Base-by-base conservation (phyloP, 2,113 vertebrate species). In the Siniperca chuatsi region DNA sequence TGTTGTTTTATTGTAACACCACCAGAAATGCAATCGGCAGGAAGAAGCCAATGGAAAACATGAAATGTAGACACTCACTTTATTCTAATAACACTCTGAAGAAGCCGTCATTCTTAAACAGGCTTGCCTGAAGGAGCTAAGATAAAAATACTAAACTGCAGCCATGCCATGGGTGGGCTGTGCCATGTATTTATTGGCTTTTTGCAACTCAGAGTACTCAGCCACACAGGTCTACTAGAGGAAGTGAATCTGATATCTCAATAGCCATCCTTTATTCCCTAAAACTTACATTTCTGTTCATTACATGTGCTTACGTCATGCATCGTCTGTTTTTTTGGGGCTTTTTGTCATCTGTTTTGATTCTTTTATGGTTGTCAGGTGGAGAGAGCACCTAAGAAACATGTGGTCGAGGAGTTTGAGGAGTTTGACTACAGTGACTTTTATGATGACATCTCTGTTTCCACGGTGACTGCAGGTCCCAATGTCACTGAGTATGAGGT, bases 401-500 rank as follows among this genome's bases (percentile, higher is more conserved):
- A 62, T 0, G 71, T 92, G 46, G 90, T 83, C 3, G 90, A 95
- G 65, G 94, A 95, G 80, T 94, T 88, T n/a, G 92, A 89, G 25
- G 87, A 92, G 79, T 94, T 95, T 73, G 89, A 95, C 80, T 96
- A 95, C 88, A 94, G 87, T 4, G 92, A 95, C 66, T 82, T 92
- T 1, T 95, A 94, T 13, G 91, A 91, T 0, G 94, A 96, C 70
- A n/a, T 94, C 1, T 74, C 93, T 1, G 37, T 93, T 75, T 92
- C 96, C 81, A 93, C 90, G 0, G 95, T 94, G 82, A 92, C 94
- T 0, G 1, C 75, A 3, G 88, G 86, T 42, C 76, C 44, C 6
- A 96, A 96, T 1, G 57, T 81, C 87, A 96, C 95, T 0, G 90
- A 96, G 48, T 94, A 95, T 0, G 93, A 97, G 96, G 97, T 98